Percentiles rank a stretch among this genome's conserved stretches.
phyloP scores from a whole-genome alignment of 2,797 vertebrate genomes.

The Cercopithecus neglectus region DNA sequence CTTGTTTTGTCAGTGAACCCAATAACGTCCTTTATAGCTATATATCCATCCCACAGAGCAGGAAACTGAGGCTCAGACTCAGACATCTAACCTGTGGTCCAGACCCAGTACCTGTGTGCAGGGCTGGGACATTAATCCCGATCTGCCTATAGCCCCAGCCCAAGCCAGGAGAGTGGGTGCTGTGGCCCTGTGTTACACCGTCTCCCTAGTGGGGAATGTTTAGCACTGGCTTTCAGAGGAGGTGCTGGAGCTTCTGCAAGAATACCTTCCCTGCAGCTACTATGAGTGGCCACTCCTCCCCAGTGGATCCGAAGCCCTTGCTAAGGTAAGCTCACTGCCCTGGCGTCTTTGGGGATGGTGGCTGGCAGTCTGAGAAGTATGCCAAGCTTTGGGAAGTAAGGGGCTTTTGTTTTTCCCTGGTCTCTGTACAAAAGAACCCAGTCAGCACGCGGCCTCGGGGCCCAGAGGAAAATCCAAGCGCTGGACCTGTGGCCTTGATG shows the following conservation, averaged over 20 bases:
- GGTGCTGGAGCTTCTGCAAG: background rate
- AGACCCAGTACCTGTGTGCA: background rate
- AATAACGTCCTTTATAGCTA: background rate
- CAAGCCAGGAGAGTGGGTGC: too few relatives aligned
- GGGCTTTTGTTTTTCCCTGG: constrained; percentile 56
- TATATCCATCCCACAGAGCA: background rate
- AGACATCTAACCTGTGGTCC: accelerated
- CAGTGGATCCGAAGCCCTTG: accelerated
- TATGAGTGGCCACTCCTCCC: accelerated
- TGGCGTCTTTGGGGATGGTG: background rate
- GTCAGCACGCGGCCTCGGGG: background rate
- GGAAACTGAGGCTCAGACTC: background rate
- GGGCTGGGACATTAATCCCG: background rate
- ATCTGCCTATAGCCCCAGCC: background rate
- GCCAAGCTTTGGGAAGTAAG: constrained; percentile 56
- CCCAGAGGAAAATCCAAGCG: constrained; percentile 29
- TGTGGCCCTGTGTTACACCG: background rate
- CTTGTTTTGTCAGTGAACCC: background rate
- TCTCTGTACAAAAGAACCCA: constrained; percentile 3
- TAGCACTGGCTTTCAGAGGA: background rate
- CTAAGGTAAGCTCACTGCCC: background rate
- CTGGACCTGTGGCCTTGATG: background rate
- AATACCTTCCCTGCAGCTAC: background rate
- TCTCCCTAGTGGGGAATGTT: background rate
- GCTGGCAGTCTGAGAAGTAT: background rate